A percentile compares a stretch with the other conserved stretches of the same genome.
phyloP scores from a whole-genome alignment of 2,113 vertebrate genomes.

The Nerophis ophidion region DNA sequence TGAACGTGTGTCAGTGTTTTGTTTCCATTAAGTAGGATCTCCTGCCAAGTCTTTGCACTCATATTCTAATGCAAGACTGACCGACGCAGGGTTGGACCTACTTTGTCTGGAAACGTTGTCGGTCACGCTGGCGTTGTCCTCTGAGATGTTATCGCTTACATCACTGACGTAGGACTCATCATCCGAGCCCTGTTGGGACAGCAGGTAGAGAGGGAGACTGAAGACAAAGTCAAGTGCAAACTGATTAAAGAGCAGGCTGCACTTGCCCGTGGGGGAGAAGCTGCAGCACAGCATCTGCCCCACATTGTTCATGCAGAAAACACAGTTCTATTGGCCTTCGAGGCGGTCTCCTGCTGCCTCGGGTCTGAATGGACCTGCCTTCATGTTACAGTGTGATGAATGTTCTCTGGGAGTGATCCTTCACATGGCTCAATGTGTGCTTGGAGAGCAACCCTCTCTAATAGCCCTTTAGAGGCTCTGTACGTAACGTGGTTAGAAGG shows the following conservation, averaged over 20 bases:
- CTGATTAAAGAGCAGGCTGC: constrained; percentile 28
- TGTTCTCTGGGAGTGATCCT: constrained; percentile 39
- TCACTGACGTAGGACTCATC: constrained; percentile 99
- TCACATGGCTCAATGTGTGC: constrained; percentile 33
- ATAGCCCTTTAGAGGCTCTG: constrained; percentile 27
- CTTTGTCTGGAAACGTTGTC: constrained; percentile 96
- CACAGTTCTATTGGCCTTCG: constrained; percentile 11
- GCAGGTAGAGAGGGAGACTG: constrained; percentile 49
- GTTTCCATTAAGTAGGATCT: constrained; percentile 7
- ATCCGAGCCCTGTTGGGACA: constrained; percentile 83
- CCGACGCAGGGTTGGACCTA: constrained; percentile 61
- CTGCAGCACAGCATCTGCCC: constrained; percentile 55
- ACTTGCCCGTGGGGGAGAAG: constrained; percentile 55
- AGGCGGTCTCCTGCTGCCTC: constrained; percentile 17
- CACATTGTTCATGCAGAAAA: background rate
- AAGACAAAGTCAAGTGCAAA: constrained; percentile 18
- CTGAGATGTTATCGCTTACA: constrained; percentile 98
- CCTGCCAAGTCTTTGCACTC: constrained; percentile 19
- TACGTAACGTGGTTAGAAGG: constrained; percentile 18
- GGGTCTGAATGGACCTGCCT: constrained; percentile 21
- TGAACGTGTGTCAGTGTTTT: constrained; percentile 5
- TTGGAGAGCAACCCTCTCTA: constrained; percentile 30
- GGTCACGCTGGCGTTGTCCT: constrained; percentile 97
- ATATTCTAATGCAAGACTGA: constrained; percentile 9
- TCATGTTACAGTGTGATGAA: constrained; percentile 31